Evolutionary conservation across 2,797 vertebrate species (phyloP), one percentile per base, ranked within the genome.

Genomic region (Geotrypetes seraphini): DNA sequence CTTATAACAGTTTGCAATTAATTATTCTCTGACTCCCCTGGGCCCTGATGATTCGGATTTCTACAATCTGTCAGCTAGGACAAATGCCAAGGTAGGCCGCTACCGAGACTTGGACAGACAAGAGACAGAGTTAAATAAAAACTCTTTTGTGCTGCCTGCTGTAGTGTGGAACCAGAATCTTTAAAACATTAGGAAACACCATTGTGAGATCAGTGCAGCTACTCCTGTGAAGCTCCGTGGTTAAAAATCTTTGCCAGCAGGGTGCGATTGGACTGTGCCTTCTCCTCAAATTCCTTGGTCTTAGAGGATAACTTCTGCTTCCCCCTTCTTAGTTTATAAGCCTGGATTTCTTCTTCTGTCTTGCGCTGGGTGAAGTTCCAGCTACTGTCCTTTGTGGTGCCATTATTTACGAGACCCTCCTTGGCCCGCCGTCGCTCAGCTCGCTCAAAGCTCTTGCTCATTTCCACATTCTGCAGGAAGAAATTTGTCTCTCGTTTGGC

Each of bases 401-500:
- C 9, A 3, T 8, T 16, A 40, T 53, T 31, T 50, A 66, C 31
- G 19, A 53, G 53, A 1, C 50, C 53, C 31, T 47, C 16, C 38
- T 33, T 60, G 31, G 31, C 39, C 17, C 31, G 69, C 36, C 34
- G 83, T 53, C 28, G 78, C 34, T 36, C 70, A 12, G 66, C 69
- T n/a, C 69, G 70, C 22, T 85, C 82, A 50, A 92, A 77, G 11
- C 57, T 85, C 24, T 71, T 65, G 54, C 83, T 80, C 25, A 71
- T 77, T 44, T 86, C 85, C 36, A 87, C 78, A 5, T 69, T 84
- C 57, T 69, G 76, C 50, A 93, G 70, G 64, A 88, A 92, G 60
- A 92, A 92, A 66, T 79, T 87, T 2, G 88, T 93, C 43, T 93
- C 91, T 2, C 73, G 75, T 58, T 92, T 95, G 3, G 81, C 90